Percentiles rank a stretch among this genome's conserved stretches.
Conservation (phyloP, 2,888 invertebrate genomes). For the Drosophila kuntzei region DNA sequence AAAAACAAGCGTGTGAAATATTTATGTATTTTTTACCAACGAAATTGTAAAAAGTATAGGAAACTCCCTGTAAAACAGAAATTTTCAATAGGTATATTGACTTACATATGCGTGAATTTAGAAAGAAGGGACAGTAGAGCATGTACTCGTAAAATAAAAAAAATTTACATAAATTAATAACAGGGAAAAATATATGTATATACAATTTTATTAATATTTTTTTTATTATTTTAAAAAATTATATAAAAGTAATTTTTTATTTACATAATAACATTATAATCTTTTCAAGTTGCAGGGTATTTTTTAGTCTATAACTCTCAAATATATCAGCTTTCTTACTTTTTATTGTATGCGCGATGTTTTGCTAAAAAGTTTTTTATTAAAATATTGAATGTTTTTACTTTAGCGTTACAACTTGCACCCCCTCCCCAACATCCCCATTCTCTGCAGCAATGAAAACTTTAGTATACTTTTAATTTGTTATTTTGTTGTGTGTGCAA, state of each 20-base stretch:
- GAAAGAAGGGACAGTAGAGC: background rate
- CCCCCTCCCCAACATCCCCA: too few species aligned
- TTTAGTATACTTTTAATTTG: conserved; percentile 49
- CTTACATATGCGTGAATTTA: background rate
- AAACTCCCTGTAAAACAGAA: background rate
- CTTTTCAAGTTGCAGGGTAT: conserved; percentile 6
- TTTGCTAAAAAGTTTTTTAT: conserved; percentile 40
- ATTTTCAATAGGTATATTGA: background rate
- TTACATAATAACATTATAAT: too few species aligned
- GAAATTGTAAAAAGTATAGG: conserved; percentile 4
- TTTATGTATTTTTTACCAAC: conserved; percentile 43
- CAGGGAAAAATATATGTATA: too few species aligned
- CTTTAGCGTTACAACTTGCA: conserved; percentile 22
- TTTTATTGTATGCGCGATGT: conserved; percentile 22
- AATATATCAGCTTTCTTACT: background rate
- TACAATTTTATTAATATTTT: too few species aligned
- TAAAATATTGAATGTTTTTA: conserved; percentile 56
- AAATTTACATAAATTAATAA: too few species aligned
- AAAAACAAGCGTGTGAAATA: conserved; percentile 60
- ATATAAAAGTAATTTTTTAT: too few species aligned
- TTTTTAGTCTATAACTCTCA: background rate
- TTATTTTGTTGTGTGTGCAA: conserved; percentile 47
- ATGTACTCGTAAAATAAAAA: too few species aligned
- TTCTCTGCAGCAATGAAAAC: conserved; percentile 32
- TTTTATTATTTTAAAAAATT: too few species aligned